Evolutionary conservation across 2,888 invertebrate genomes (phyloP).

Genomic region (Caprella mutica): DNA sequence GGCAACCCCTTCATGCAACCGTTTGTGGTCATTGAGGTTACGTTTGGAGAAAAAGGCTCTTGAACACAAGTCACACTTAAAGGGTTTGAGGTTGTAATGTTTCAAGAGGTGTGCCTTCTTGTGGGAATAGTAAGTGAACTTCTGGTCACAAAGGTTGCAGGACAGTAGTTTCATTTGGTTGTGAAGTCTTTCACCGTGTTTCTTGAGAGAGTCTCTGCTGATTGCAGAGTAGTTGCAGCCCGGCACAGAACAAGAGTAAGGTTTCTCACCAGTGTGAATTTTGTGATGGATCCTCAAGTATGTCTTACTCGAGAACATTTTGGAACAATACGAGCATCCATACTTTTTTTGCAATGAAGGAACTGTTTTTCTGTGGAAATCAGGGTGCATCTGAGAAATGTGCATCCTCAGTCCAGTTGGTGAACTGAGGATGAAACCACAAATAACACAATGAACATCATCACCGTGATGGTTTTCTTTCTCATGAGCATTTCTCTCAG

Average conservation of each 20-base stretch:
- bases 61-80: conserved; percentile 5
- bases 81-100: conserved; percentile 6
- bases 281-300: conserved; percentile 6
- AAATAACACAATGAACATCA: conserved; percentile 2
- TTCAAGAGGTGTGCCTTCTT: conserved; percentile 2
- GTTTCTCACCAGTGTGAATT: conserved; percentile 4
- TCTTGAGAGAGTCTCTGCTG: conserved; percentile 7
- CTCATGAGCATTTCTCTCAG: neutral
- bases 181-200: conserved; percentile 1
- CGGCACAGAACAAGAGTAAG: neutral
- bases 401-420: conserved; percentile 2
- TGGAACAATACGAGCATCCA: conserved; percentile 2
- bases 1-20: conserved; percentile 1
- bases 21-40: conserved; percentile 1
- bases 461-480: neutral
- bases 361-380: neutral
- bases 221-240: conserved; percentile 1
- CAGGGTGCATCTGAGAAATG: conserved; percentile 6
- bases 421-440: conserved; percentile 3
- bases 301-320: conserved; percentile 6
- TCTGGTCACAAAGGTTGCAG: conserved; percentile 2
- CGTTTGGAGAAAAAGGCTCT: conserved; percentile 4
- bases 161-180: conserved; percentile 2
- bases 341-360: neutral
- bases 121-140: conserved; percentile 6